These are phyloP conservation scores for Somateria mollissima DNA, from an alignment of 2,797 vertebrate species.

Conservation along the genomic window DNA sequence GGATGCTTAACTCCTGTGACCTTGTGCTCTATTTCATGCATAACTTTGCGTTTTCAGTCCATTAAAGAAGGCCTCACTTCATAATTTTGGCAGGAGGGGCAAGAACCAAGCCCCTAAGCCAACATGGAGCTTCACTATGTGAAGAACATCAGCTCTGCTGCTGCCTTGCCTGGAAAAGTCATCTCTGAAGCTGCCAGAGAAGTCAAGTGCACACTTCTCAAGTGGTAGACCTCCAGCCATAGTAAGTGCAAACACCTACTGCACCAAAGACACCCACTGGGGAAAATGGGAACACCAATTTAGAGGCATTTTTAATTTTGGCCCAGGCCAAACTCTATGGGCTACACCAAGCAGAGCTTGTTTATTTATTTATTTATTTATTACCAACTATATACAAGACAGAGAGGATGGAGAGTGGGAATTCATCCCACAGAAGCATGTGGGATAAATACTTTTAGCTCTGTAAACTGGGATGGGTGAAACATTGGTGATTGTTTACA, in stretches of 20 bases:
- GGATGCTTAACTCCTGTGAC: rapidly evolving
- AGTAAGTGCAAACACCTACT: neutral
- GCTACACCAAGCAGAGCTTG: neutral
- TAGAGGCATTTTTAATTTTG: neutral
- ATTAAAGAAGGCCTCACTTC: neutral
- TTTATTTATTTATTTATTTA: too few species aligned
- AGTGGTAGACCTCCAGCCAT: neutral
- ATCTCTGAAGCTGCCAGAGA: neutral
- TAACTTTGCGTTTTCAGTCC: neutral
- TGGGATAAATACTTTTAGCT: neutral
- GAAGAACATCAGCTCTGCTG: neutral
- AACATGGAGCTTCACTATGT: neutral
- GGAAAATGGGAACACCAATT: neutral
- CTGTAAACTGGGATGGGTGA: neutral
- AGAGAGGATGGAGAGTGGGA: neutral
- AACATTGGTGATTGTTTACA: rapidly evolving
- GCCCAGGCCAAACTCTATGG: neutral
- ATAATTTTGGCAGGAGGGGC: rapidly evolving
- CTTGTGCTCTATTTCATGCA: neutral
- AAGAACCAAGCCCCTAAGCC: neutral
- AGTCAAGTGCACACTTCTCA: neutral
- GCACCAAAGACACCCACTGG: neutral
- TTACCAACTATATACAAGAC: neutral
- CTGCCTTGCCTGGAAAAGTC: neutral
- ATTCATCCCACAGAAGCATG: neutral